These are phyloP conservation scores for Mormyrus lacerda DNA, from an alignment of 2,113 vertebrate species.

Conservation along the genomic window DNA sequence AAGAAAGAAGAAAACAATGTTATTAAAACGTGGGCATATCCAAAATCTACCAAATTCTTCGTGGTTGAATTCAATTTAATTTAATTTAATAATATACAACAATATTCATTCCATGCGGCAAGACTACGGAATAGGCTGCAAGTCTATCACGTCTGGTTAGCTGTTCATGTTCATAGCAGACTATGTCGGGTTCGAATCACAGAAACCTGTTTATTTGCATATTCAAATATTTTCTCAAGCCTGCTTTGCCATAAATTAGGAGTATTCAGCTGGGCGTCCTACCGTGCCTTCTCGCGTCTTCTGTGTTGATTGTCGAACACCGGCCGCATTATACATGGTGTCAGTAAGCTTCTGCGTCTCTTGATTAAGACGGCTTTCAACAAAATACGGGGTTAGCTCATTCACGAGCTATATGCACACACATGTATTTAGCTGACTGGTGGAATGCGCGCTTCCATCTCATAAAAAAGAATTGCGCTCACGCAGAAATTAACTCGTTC, in stretches of 20 bases:
- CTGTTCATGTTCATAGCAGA: background rate
- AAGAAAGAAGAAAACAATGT: background rate
- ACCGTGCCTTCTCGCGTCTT: background rate
- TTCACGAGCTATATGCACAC: background rate
- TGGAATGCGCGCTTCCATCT: background rate
- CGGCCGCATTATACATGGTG: background rate
- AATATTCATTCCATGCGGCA: background rate
- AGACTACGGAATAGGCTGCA: background rate
- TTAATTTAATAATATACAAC: background rate
- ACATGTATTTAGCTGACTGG: conserved; percentile 8
- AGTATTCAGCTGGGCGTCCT: background rate
- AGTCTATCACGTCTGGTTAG: background rate
- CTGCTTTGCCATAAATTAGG: conserved; percentile 10
- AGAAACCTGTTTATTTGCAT: conserved; percentile 10
- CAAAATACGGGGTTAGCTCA: conserved; percentile 2
- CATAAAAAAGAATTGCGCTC: background rate
- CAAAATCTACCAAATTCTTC: background rate
- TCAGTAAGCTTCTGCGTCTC: conserved; percentile 8
- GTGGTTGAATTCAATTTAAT: background rate
- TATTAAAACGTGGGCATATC: background rate
- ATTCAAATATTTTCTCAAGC: conserved; percentile 10
- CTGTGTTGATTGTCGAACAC: background rate
- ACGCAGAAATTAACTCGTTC: background rate
- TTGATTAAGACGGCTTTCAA: conserved; percentile 9
- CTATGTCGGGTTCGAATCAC: conserved; percentile 1